Base-by-base conservation (phyloP, 30 jellyfish, hydroid and myxozoan genomes). In the Chrysaora quinquecirrha region DNA sequence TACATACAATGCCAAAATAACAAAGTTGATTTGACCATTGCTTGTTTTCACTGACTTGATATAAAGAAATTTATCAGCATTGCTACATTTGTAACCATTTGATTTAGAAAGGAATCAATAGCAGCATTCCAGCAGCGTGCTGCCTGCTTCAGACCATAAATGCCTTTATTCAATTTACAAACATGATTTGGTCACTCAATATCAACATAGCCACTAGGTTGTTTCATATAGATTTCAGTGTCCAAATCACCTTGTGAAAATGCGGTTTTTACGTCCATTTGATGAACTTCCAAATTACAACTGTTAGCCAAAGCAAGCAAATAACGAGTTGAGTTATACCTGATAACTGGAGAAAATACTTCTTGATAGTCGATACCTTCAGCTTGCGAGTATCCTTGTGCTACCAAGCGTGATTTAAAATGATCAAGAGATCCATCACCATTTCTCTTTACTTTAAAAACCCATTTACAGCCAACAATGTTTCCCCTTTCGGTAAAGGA, bases 1-100 rank as follows among this genome's bases (percentile, higher is more conserved):
- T 20, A 65, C 91, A 64, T 66, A 80, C 20, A 60, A 23, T 3
- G 88, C 69, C 2, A 56, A 52, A 4, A 76, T 54, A 18, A 76
- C 33, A 43, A 76, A 25, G 33, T n/a, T n/a, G n/a, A 43, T 16
- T 43, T 43, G 9, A 9, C 16, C 16, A 6, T 43, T 16, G 16
- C 58, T 43, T 6, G 9, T 43, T 9, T 43, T 16, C 9, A 43
- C 16, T 43, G 16, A 6, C 58, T 43, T 43, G 58, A 16, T 43
- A 43, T n/a, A 43, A 6, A 43, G 12, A 43, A 9, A 43, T 9
- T 43, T 9, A 43, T 43, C 58, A 43, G 16, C 58, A 43, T 43
- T 16, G 16, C 58, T 43, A 6, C 58, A 43, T 43, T 16, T 6
- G 58, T n/a, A n/a, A n/a, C n/a, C n/a, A n/a, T n/a, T n/a, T n/a